Evolutionary conservation across 2,888 invertebrate species (phyloP), one percentile per base, ranked within the genome.

Genomic region (Sphaerophoria rueppellii): DNA sequence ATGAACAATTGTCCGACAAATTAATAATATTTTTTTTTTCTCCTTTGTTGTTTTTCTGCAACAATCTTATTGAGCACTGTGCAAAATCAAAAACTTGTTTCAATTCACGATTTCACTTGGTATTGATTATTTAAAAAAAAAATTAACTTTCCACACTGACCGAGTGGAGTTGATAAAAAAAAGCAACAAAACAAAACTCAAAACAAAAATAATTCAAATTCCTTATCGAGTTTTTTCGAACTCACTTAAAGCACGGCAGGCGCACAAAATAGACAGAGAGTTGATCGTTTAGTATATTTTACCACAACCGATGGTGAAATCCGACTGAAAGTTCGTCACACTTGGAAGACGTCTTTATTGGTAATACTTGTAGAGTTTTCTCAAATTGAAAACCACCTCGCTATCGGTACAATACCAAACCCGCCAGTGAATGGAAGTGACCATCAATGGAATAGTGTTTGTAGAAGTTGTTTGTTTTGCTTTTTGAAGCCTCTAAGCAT

Each of bases 281-380:
- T 52, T 73, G 73, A 70, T 70, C 70, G 73, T 75, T 75, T 60
- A 79, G 79, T 79, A 76, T 79, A 76, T 61, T 85, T 83, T 76
- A 85, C 80, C 85, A 72, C 73, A 67, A 72, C 72, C 69, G 85
- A 80, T 85, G 85, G 76, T 76, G 85, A 85, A 85, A 85, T 85
- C 85, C 63, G 43, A 85, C 85, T 85, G 85, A 85, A 81, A 81
- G 72, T 52, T 69, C 72, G 85, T 85, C 80, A 85, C 85, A 85
- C 61, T 77, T 76, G 85, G 85, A 73, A 73, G 80, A 85, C 63
- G 80, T 85, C 85, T 85, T 85, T 85, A 85, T 85, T 85, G 80
- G 85, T 80, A 76, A 43, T 77, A 80, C 76, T 72, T 52, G 76
- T 73, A 58, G 73, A 75, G 60, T 75, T 67, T 67, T 60, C 50